Evolutionary conservation across 1,140 invertebrate species (phyloP), one percentile per base, ranked within the genome.

Genomic region (Episyrphus balteatus): DNA sequence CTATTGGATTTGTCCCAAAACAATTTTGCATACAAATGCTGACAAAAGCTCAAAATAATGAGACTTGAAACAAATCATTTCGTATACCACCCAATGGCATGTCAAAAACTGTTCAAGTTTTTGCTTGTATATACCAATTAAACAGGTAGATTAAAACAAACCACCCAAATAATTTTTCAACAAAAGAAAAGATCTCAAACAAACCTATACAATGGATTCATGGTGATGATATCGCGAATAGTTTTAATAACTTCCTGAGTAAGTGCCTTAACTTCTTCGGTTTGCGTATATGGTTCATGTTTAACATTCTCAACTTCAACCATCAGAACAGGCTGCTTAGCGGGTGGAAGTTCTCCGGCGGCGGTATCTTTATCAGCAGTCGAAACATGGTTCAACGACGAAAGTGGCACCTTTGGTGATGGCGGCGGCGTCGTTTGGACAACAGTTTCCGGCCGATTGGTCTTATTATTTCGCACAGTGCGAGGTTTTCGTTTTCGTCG

Each of bases 201-300:
- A 56, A 48, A 76, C 75, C 75, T 75, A 67, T 97, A 98, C 19
- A 98, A 72, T 3, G 93, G 90, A 78, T 98, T 98, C 72, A 98
- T 77, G 47, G 86, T 84, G 47, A 98, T 96, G 51, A 98, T 96
- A 71, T 98, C 94, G 42, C 92, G 74, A 41, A 98, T 96, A 0
- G 95, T 98, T 72, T 98, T 96, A 9, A 99, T 94, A 49, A 98
- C 82, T 76, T 98, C 94, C 71, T 96, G 92, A 0, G 91, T 95
- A 38, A 98, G 63, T 3, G 95, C 94, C 73, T 98, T 98, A 17
- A 99, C 84, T 79, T 98, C 93, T 67, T 94, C 89, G 13, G 85
- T 95, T 67, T 86, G 86, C 52, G 84, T 77, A 68, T 93, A 98
- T 54, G 87, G 84, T 48, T 94, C 84, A 63, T 94, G 87, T 31